Evolutionary conservation across 2,888 invertebrate species (phyloP), one percentile per base, ranked within the genome.

Genomic region (Aporophyla lueneburgensis): DNA sequence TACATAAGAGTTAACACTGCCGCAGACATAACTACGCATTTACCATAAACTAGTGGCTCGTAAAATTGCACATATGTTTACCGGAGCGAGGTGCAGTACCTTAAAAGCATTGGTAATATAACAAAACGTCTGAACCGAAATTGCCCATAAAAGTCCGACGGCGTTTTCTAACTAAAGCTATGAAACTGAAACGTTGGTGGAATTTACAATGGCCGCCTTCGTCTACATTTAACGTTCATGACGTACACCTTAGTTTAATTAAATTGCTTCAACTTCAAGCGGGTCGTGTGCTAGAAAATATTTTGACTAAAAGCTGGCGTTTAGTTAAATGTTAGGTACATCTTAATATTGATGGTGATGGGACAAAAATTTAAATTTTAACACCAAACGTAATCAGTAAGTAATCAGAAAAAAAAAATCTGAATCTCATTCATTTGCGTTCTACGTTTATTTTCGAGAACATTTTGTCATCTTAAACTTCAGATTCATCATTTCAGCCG

Each of bases 81-180:
- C 95, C 94, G 91, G 93, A 91, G 94, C 93, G 92, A 94, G 95
- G 96, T 94, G 95, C 95, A 95, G 95, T 94, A 94, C 96, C 96
- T 96, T 97, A 96, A 96, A 96, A 97, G 96, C 96, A 96, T 96
- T 96, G 97, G 96, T 95, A 96, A 94, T 96, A 96, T 96, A 96
- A 96, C 97, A 97, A 96, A 97, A 96, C 96, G 96, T 93, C 96
- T 93, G 96, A 95, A 97, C 96, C 96, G 96, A 96, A 96, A 97
- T 96, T 95, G 94, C 96, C 96, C 96, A 96, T 97, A 96, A 97
- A 97, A 96, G 95, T 95, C 95, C 93, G 92, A 94, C 96, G 94
- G 94, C 94, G 95, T 96, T 96, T 96, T 96, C 96, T 95, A 95
- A 96, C 96, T 96, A 96, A 96, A 96, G 95, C 94, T 93, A 96